Evolutionary conservation across 1,140 invertebrate species (phyloP), one percentile per base, ranked within the genome.

Genomic region (Solenopsis fugax): DNA sequence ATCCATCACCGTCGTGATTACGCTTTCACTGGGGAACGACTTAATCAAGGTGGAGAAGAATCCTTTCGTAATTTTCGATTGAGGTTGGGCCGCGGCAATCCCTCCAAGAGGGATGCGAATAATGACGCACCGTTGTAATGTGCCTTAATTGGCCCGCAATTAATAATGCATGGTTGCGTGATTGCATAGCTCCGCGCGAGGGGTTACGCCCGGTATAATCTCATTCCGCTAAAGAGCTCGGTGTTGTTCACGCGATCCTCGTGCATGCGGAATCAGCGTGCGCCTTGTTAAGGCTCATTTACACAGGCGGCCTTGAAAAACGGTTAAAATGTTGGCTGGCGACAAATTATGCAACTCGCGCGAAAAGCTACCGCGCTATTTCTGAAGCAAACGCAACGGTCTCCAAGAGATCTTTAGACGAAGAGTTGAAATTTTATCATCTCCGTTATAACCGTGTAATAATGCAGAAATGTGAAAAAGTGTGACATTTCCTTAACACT

Each of bases 71-170:
- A 87, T 89, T 84, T 64, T 78, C 54, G 64, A 87, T 82, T 56
- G 77, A 89, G 24, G 37, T 41, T 73, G 24, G 41, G 16, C 13
- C 13, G n/a, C 9, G 76, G 60, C 58, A n/a, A 82, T 3, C 71
- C 18, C n/a, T 5, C 10, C n/a, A 18, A 18, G 56, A 80, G 29
- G n/a, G 67, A 80, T 82, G 21, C 41, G 18, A 45, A 41, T 64
- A 88, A 78, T 56, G 86, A 84, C 24, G 84, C 52, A 65, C 37
- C 84, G 52, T 86, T 67, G 77, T 88, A 90, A 72, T 82, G 21
- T 10, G 58, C 71, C 87, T 90, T 91, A 91, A 91, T 90, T 88
- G 87, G 60, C 77, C 75, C 60, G 78, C 73, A 88, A 91, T 91
- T 88, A 91, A 90, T 87, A 90, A 90, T 86, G 89, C 58, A 85